phyloP scores from a whole-genome alignment of 2,113 vertebrate species.

The Dendrocopos noguchii region DNA sequence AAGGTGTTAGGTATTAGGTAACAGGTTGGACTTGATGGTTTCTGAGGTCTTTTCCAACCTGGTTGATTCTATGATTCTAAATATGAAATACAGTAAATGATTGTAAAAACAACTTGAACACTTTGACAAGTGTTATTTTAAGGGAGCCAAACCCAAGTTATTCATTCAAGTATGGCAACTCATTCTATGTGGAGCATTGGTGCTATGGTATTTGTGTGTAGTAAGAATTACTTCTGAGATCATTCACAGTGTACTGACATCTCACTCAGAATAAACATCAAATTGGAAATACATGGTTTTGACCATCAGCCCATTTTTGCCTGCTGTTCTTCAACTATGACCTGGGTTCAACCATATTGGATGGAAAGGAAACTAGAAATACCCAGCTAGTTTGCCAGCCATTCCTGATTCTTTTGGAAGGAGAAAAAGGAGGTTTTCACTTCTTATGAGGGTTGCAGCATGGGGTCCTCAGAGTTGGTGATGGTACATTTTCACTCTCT shows the following conservation, averaged over 20 bases:
- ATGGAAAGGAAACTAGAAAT: background rate
- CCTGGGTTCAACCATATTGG: background rate
- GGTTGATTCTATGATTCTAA: no score
- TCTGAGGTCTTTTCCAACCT: no score
- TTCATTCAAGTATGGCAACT: background rate
- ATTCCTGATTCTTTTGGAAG: background rate
- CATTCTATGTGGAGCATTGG: background rate
- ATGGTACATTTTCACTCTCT: background rate
- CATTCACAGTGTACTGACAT: background rate
- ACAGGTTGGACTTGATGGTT: no score
- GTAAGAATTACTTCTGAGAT: background rate
- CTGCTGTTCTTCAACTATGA: background rate
- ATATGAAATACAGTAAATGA: background rate
- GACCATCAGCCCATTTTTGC: background rate
- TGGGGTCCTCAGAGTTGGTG: background rate
- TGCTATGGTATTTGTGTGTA: background rate
- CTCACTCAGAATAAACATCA: background rate
- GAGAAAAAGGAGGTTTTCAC: background rate
- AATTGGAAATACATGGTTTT: background rate
- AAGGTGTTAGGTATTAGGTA: no score
- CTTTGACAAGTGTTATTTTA: slow-evolving; percentile 15
- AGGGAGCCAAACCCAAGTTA: background rate
- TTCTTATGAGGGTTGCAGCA: background rate
- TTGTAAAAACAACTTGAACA: background rate
- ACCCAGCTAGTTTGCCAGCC: background rate